phyloP scores from a whole-genome alignment of 2,113 vertebrate species.

The Brachypodius melanocephalos region DNA sequence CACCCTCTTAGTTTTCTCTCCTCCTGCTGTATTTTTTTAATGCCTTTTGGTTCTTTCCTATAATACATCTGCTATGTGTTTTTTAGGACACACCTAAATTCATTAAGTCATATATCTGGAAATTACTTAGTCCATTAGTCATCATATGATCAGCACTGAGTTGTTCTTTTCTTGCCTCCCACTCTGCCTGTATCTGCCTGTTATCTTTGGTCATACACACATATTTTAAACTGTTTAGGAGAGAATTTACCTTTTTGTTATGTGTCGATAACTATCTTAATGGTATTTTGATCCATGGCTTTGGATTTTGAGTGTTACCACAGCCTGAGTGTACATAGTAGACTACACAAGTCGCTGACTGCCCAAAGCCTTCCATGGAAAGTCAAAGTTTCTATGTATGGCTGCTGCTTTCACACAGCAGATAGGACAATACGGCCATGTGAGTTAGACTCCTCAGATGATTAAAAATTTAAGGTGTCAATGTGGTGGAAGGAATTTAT shows the following conservation, averaged over 20 bases:
- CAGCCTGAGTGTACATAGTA: neutral
- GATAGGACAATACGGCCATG: neutral
- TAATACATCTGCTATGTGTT: neutral
- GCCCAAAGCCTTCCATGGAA: neutral
- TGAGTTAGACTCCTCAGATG: neutral
- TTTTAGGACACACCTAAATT: constrained; percentile 7
- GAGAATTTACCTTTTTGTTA: neutral
- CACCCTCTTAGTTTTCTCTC: neutral
- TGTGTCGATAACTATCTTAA: neutral
- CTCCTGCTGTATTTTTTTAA: neutral
- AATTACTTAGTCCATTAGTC: constrained; percentile 5
- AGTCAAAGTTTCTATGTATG: neutral
- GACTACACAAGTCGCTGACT: neutral
- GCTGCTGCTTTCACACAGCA: neutral
- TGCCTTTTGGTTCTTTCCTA: neutral
- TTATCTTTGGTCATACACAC: neutral
- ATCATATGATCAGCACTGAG: neutral
- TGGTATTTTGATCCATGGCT: neutral
- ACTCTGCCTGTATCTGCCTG: neutral
- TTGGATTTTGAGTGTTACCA: neutral
- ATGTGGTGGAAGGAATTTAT: neutral
- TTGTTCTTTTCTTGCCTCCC: neutral
- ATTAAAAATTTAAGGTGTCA: neutral
- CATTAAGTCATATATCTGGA: neutral
- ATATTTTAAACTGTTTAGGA: neutral